Evolutionary conservation across 2,888 invertebrate species (phyloP), one percentile per base, ranked within the genome.

Genomic region (Polymixis flavicincta): DNA sequence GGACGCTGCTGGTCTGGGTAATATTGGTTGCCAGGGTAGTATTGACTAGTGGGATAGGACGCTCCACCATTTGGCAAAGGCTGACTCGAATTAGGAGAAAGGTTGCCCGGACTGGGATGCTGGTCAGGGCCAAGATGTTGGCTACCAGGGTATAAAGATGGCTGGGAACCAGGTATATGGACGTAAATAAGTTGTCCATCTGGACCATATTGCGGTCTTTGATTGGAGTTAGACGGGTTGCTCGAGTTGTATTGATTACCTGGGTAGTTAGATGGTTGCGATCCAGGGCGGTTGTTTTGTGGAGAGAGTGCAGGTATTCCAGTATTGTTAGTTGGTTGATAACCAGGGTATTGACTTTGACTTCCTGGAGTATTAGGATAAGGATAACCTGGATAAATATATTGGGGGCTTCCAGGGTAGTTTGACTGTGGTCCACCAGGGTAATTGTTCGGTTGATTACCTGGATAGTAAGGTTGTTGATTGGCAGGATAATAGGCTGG

Each of bases 111-210:
- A 48, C 74, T 71, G 2, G 82, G 75, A n/a, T 59, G 82, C 52
- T 85, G 87, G 17, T 78, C 66, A 7, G 84, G 84, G 14, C 57
- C 45, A 0, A 81, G 59, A n/a, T 84, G 80, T 60, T 83, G 88
- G 59, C 72, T 83, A 11, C 64, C 84, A 19, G 87, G 78, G 28
- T 80, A 75, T 19, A 70, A n/a, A 25, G 74, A 60, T 48, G 76
- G 78, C 25, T 79, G 88, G 45, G 76, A 78, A 22, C 57, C 64
- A 11, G 84, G 84, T n/a, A 83, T 82, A 7, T 83, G 17, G 59
- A 9, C 32, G n/a, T 77, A 86, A 60, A 82, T 80, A n/a, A 55
- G 72, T 57, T 88, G 83, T 1, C 67, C 69, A 61, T 85, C 78
- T n/a, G 85, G 74, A 48, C 19, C 32, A 50, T 71, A 72, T 57